Evolutionary conservation across 2,113 vertebrate genomes (phyloP).

Genomic region (Chitala chitala): DNA sequence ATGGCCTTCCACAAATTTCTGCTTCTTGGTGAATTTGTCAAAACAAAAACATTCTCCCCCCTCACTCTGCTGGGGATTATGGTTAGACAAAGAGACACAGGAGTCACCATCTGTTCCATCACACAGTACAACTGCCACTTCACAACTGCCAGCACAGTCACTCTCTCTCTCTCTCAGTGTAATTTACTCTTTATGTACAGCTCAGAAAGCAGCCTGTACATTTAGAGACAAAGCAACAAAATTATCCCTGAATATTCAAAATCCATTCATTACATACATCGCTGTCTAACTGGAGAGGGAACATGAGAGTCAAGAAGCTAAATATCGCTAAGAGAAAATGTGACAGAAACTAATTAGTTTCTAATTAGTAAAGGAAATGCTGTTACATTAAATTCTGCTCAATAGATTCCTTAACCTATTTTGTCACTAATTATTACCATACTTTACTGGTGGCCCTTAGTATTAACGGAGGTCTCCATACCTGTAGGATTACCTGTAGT

Average conservation of each 20-base stretch:
- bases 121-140: constrained; percentile 44
- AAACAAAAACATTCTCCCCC: constrained; percentile 31
- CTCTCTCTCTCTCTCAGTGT: constrained; percentile 26
- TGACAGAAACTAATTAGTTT: too few species aligned
- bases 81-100: constrained; percentile 25
- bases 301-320: too few species aligned
- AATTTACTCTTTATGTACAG: constrained; percentile 20
- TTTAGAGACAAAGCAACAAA: not conserved
- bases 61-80: constrained; percentile 32
- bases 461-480: too few species aligned
- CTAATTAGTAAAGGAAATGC: too few species aligned
- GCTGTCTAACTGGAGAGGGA: not conserved
- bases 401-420: too few species aligned
- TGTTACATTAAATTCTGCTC: too few species aligned
- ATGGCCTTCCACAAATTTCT: constrained; percentile 29
- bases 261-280: not conserved
- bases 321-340: too few species aligned
- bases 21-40: constrained; percentile 31
- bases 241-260: not conserved
- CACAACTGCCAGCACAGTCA: constrained; percentile 43
- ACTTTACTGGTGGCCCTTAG: too few species aligned
- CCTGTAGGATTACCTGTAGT: too few species aligned
- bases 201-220: not conserved
- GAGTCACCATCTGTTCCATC: constrained; percentile 41
- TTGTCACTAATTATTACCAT: too few species aligned